These are phyloP conservation scores for Masticophis lateralis DNA, from an alignment of 2,797 vertebrate genomes.

Conservation along the genomic window DNA sequence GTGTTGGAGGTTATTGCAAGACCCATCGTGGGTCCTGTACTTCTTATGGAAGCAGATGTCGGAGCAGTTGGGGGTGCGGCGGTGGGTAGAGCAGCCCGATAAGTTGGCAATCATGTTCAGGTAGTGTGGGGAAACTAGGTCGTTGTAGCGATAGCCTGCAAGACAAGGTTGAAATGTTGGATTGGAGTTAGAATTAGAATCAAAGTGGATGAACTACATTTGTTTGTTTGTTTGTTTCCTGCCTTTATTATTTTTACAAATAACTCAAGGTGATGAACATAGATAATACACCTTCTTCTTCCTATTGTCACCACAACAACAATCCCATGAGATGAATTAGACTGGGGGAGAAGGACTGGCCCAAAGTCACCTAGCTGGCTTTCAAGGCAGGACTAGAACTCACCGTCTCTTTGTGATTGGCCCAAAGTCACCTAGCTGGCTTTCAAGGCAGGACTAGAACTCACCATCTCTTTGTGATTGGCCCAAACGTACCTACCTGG, in stretches of 20 bases:
- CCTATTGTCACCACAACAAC: background rate
- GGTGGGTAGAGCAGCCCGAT: constrained; percentile 70
- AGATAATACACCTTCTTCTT: background rate
- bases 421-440: no score
- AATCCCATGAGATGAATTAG: background rate
- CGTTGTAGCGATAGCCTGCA: constrained; percentile 69
- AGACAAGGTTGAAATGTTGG: constrained; percentile 18
- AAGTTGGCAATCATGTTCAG: constrained; percentile 72
- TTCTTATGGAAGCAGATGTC: constrained; percentile 71
- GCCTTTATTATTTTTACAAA: background rate
- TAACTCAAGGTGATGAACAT: background rate
- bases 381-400: background rate
- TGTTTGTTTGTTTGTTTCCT: background rate
- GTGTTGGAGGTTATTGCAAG: constrained; percentile 74
- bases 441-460: no score
- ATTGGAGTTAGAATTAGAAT: background rate
- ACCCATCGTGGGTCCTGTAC: constrained; percentile 68
- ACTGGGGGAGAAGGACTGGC: background rate
- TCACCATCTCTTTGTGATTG: background rate
- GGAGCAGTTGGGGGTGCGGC: constrained; percentile 64
- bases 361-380: background rate
- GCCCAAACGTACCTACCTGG: background rate
- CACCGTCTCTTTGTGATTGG: background rate
- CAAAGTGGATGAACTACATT: background rate
- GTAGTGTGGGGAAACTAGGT: constrained; percentile 71